These are phyloP conservation scores for Ataeniobius toweri DNA, from an alignment of 2,797 vertebrate genomes.

Conservation along the genomic window DNA sequence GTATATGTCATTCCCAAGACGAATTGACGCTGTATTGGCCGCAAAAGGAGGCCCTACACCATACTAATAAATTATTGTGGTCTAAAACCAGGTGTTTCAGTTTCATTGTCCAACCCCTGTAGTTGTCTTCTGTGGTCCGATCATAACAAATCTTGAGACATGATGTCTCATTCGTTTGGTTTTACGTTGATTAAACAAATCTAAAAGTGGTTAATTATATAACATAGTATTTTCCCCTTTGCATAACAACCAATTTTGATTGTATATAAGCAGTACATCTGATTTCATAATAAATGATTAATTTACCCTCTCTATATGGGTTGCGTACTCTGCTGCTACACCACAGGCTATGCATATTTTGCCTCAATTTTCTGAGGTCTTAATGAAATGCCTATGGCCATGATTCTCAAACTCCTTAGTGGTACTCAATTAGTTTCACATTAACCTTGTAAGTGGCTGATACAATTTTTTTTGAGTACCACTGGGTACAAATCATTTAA, in stretches of 20 bases:
- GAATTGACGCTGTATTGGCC: no score
- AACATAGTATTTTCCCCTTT: neutral
- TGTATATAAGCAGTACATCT: neutral
- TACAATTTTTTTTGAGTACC: neutral
- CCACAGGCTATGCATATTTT: no score
- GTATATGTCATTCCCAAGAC: no score
- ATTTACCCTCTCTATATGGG: no score
- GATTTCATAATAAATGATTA: neutral
- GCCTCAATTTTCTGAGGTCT: neutral
- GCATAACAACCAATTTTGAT: neutral
- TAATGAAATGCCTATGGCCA: neutral
- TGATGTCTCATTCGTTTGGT: slow-evolving; percentile 26
- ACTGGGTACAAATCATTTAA: neutral
- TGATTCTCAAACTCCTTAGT: neutral
- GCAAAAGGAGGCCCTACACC: no score
- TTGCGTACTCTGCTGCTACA: no score
- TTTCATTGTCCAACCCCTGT: no score
- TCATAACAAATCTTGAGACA: slow-evolving; percentile 15
- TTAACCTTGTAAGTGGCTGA: neutral
- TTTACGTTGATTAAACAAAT: slow-evolving; percentile 21
- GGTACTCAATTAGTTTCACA: neutral
- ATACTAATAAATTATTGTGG: no score
- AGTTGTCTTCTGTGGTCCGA: slow-evolving; percentile 17
- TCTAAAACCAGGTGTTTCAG: no score
- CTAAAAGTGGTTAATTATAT: neutral